These are phyloP conservation scores for Gastracanthus pulcherrimus DNA, from an alignment of 2,888 invertebrate genomes.

Conservation along the genomic window DNA sequence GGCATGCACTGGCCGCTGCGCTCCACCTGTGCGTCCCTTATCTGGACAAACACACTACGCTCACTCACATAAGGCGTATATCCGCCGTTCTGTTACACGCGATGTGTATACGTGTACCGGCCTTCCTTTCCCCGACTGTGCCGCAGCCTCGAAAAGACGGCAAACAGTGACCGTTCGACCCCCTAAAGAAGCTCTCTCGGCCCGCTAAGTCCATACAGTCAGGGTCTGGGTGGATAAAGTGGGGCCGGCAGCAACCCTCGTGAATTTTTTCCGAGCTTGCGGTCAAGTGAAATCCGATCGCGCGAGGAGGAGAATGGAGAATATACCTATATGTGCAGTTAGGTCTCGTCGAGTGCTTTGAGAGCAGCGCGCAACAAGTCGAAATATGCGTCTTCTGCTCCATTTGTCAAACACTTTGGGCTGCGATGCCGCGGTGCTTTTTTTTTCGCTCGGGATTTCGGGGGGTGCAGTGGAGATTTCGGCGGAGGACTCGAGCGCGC, in stretches of 20 bases:
- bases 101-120: background rate
- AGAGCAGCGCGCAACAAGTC: conserved; percentile 48
- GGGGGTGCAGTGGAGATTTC: background rate
- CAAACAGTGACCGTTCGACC: conserved; percentile 49
- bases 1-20: conserved; percentile 18
- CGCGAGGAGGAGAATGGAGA: background rate
- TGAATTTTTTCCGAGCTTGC: conserved; percentile 23
- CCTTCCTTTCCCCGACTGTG: background rate
- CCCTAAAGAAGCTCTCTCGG: conserved; percentile 6
- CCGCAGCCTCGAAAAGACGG: too few relatives aligned
- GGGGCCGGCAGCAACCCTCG: conserved; percentile 19
- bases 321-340: background rate
- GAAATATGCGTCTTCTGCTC: conserved; percentile 28
- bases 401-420: too few relatives aligned
- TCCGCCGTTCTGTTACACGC: background rate
- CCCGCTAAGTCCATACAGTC: conserved; percentile 11
- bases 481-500: too few relatives aligned
- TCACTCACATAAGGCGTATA: background rate
- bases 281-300: conserved; percentile 57
- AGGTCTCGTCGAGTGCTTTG: background rate
- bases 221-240: background rate
- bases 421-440: background rate
- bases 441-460: background rate
- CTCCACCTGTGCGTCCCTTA: conserved; percentile 56
- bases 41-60: conserved; percentile 45